phyloP scores from a whole-genome alignment of 92 coral and sea anemone species.

The Zoanthus gigantus region DNA sequence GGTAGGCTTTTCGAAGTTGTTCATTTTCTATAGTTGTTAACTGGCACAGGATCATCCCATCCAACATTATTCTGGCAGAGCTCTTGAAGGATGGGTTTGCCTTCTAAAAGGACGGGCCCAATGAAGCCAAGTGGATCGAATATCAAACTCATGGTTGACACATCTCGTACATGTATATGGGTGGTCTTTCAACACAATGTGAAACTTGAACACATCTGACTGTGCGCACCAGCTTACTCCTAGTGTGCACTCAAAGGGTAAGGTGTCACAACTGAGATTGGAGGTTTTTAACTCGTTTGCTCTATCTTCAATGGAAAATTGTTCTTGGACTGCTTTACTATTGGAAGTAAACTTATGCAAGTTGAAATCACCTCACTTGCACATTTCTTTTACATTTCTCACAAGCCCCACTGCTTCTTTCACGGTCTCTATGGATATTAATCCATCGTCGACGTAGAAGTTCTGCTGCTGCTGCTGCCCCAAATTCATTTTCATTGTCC shows the following conservation, averaged over 20 bases:
- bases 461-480: neutral
- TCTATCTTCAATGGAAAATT: neutral
- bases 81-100: too few species aligned
- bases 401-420: neutral
- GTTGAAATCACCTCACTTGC: conserved; percentile 33
- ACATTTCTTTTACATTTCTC: conserved; percentile 4
- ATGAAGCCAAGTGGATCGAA: too few species aligned
- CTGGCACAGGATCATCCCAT: too few species aligned
- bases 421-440: neutral
- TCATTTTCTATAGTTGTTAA: too few species aligned
- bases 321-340: neutral
- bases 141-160: too few species aligned
- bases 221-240: conserved; percentile 31
- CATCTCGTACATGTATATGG: neutral
- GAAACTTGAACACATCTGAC: too few species aligned
- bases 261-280: neutral
- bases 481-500: neutral
- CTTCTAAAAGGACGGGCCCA: too few species aligned
- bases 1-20: too few species aligned
- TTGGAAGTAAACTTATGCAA: neutral
- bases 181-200: neutral
- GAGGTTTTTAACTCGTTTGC: conserved; percentile 2
- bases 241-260: neutral
- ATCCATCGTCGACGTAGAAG: too few species aligned
- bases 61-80: too few species aligned